Conservation (phyloP, 2,888 invertebrate species). For the Copidosoma aretas region DNA sequence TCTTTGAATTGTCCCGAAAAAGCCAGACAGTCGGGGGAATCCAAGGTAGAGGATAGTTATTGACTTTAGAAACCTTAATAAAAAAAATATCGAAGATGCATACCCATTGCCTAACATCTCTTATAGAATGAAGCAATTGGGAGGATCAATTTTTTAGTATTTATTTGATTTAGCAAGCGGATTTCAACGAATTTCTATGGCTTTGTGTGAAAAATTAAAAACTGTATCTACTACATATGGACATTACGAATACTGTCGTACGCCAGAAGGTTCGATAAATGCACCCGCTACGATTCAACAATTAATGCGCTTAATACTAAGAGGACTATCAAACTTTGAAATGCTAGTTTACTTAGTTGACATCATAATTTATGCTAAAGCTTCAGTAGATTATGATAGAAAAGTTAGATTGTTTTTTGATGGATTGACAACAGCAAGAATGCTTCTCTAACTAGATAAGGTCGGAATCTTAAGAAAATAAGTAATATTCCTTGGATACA, state of each 20-base stretch:
- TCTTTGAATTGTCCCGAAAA: conserved; percentile 6
- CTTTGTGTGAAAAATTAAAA: neutral
- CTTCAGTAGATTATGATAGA: neutral
- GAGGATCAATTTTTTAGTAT: neutral
- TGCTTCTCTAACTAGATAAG: conserved; percentile 18
- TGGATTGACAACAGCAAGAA: conserved; percentile 2
- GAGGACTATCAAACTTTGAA: neutral
- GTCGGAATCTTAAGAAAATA: conserved; percentile 14
- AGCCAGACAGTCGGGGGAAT: neutral
- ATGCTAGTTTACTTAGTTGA: conserved; percentile 10
- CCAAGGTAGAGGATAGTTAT: conserved; percentile 7
- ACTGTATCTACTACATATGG: conserved; percentile 1
- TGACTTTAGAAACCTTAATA: conserved; percentile 8
- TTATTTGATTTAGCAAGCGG: neutral
- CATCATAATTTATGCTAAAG: conserved; percentile 1
- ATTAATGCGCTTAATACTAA: neutral
- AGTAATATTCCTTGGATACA: conserved; percentile 17
- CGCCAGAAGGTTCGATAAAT: neutral
- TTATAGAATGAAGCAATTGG: neutral
- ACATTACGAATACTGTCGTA: neutral
- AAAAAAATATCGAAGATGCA: neutral
- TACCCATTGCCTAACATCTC: neutral
- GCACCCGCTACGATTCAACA: neutral
- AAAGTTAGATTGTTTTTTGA: conserved; percentile 7
- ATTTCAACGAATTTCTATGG: neutral